Conservation (phyloP, 2,888 invertebrate species). For the Diachrysia chrysitis region DNA sequence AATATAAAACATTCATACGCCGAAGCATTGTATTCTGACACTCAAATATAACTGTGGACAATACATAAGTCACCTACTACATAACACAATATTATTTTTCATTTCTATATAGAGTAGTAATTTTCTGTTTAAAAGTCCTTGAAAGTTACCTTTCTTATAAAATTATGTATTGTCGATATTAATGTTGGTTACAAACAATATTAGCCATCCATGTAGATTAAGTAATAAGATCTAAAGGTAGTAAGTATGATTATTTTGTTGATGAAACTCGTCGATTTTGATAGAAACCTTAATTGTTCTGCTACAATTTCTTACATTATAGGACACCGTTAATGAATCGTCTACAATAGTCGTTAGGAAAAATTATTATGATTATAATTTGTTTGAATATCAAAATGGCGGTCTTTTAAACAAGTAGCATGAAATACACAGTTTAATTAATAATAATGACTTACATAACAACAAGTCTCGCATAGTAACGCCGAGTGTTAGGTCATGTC, state of each 20-base stretch:
- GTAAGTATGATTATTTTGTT: too few species aligned
- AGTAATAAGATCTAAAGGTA: too few species aligned
- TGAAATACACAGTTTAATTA: slow-evolving; percentile 2
- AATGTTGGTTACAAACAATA: too few species aligned
- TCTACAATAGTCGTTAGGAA: not conserved
- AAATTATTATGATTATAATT: not conserved
- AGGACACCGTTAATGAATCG: too few species aligned
- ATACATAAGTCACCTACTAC: slow-evolving; percentile 16
- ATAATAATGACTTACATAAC: slow-evolving; percentile 15
- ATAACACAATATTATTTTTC: slow-evolving; percentile 22
- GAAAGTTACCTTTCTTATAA: not conserved
- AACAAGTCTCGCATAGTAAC: slow-evolving; percentile 24
- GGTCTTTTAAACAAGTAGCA: not conserved
- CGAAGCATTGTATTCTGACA: slow-evolving; percentile 32
- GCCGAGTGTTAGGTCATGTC: slow-evolving; percentile 20
- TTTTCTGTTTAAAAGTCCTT: not conserved
- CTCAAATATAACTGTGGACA: slow-evolving; percentile 36
- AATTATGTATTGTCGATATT: too few species aligned
- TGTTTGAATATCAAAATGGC: not conserved
- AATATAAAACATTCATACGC: slow-evolving; percentile 30
- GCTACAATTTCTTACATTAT: too few species aligned
- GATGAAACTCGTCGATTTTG: too few species aligned
- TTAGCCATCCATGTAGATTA: too few species aligned
- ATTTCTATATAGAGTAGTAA: not conserved
- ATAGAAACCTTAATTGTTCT: too few species aligned